Evolutionary conservation across 2,113 vertebrate species (phyloP).

Genomic region (Argyrosomus japonicus): DNA sequence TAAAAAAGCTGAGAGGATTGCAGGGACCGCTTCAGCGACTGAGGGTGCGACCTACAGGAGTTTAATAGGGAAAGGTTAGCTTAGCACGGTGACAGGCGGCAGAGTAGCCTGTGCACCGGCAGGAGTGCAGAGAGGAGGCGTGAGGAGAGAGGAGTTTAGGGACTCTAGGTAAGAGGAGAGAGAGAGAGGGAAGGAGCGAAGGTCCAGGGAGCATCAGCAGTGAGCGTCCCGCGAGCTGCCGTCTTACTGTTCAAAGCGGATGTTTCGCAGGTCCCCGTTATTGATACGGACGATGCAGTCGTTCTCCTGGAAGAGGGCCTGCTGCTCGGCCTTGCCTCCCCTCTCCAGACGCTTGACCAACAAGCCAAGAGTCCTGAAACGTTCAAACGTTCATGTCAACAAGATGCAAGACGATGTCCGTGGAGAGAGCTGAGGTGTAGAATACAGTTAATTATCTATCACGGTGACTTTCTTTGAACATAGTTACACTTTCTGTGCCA

Average conservation of each 20-base stretch:
- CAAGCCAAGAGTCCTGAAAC: constrained; percentile 94
- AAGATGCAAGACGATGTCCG: neutral
- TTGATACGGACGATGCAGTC: constrained; percentile 99
- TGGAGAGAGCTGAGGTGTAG: neutral
- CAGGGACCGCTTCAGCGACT: neutral
- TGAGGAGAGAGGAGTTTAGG: neutral
- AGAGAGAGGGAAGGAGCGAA: neutral
- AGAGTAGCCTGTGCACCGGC: constrained; percentile 28
- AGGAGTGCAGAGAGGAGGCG: constrained; percentile 5
- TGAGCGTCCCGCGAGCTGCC: neutral
- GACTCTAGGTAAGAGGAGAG: neutral
- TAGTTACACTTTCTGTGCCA: neutral
- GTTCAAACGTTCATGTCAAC: constrained; percentile 56
- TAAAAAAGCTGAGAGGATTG: constrained; percentile 24
- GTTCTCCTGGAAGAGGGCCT: constrained; percentile 95
- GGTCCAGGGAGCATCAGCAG: constrained; percentile 9
- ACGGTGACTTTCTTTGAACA: neutral
- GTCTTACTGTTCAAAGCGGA: constrained; percentile 98
- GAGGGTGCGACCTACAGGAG: constrained; percentile 55
- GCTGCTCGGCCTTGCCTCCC: constrained; percentile 96
- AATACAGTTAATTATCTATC: neutral
- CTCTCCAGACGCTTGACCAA: constrained; percentile 96
- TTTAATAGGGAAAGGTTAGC: constrained; percentile 57
- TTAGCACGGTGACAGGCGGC: constrained; percentile 41
- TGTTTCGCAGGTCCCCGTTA: constrained; percentile 92